A percentile compares a stretch with the other conserved stretches of the same genome.
Evolutionary conservation across 2,113 vertebrate genomes (phyloP).

Genomic region (Circaetus cinerascens): DNA sequence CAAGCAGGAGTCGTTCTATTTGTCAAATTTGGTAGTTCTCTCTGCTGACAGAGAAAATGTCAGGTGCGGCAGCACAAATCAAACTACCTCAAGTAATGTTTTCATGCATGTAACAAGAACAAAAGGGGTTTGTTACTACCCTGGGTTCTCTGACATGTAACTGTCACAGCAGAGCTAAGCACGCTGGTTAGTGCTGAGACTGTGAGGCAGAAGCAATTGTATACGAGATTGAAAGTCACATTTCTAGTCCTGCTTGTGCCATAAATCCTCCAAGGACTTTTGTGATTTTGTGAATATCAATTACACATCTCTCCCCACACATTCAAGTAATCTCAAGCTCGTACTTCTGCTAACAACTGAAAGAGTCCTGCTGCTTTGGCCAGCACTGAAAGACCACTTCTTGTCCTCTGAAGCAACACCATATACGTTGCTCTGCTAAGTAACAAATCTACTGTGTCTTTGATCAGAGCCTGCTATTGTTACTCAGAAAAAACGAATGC

Average conservation of each 20-base stretch:
- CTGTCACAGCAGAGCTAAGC: not conserved
- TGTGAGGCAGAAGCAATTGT: not conserved
- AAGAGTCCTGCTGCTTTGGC: not conserved
- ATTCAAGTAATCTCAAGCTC: not conserved
- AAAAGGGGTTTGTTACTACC: conserved; percentile 3
- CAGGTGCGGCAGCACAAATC: conserved; percentile 13
- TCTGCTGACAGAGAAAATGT: conserved; percentile 37
- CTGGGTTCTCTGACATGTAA: not conserved
- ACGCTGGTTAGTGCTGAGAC: not conserved
- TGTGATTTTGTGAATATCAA: conserved; percentile 27
- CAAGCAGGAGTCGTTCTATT: not conserved
- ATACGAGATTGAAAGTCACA: conserved; percentile 1
- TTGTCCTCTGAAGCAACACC: not conserved
- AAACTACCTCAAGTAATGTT: conserved; percentile 1
- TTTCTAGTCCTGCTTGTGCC: not conserved
- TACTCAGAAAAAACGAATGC: not conserved
- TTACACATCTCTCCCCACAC: not conserved
- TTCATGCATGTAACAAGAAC: not conserved
- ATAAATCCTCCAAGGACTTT: not conserved
- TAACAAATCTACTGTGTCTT: not conserved
- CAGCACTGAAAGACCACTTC: not conserved
- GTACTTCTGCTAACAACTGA: not conserved
- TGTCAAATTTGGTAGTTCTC: conserved; percentile 34
- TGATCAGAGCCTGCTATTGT: not conserved
- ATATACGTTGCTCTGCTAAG: not conserved